These are phyloP conservation scores for Acromyrmex echinatior DNA, from an alignment of 1,140 invertebrate species.

Conservation along the genomic window DNA sequence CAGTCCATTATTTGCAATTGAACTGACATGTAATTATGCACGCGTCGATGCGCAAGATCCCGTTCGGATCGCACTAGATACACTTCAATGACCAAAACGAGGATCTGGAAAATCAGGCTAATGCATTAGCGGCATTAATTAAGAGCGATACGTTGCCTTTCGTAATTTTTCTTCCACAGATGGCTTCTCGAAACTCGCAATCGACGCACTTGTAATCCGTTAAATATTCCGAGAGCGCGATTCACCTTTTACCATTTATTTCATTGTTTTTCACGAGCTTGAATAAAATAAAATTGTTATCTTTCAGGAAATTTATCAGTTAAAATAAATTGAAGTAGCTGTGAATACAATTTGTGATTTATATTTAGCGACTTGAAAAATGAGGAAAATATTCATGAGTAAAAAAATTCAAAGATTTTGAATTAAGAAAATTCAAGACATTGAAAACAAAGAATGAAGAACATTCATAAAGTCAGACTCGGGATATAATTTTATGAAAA, in stretches of 20 bases:
- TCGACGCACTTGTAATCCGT: constrained; percentile 31
- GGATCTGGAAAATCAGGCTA: constrained; percentile 48
- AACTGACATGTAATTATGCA: constrained; percentile 43
- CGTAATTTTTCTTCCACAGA: constrained; percentile 4
- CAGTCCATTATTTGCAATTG: neutral
- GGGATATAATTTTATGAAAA: neutral
- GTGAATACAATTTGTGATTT: neutral
- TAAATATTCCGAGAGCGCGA: constrained; percentile 39
- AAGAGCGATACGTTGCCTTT: constrained; percentile 10
- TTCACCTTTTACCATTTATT: constrained; percentile 11
- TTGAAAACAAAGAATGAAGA: neutral
- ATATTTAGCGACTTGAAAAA: neutral
- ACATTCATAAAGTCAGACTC: constrained; percentile 5
- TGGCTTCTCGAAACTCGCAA: neutral
- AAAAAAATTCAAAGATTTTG: neutral
- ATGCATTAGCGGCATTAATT: constrained; percentile 52
- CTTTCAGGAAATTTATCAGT: neutral
- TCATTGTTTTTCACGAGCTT: neutral
- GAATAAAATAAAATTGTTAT: constrained; percentile 10
- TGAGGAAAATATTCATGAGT: neutral
- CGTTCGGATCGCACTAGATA: constrained; percentile 4
- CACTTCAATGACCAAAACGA: constrained; percentile 22
- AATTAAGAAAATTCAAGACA: neutral
- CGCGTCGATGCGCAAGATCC: constrained; percentile 16
- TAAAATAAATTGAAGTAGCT: neutral